These are phyloP conservation scores for Carassius carassius DNA, from an alignment of 2,113 vertebrate genomes.

Conservation along the genomic window DNA sequence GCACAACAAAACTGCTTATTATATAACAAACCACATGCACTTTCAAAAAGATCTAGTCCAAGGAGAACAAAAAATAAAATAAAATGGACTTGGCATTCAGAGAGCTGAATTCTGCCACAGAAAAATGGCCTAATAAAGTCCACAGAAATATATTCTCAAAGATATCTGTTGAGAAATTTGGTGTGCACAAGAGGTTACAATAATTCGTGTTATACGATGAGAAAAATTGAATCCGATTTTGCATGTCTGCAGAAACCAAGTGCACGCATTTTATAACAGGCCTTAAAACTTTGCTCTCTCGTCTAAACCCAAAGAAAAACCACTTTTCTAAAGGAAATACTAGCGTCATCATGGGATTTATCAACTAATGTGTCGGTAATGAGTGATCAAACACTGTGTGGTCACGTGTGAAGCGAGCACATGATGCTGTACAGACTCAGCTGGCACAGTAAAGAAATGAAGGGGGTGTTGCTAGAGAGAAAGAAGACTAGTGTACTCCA, in stretches of 20 bases:
- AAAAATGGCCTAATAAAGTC: not conserved
- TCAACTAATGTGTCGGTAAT: not conserved
- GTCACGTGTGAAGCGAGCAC: not conserved
- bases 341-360: not conserved
- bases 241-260: not conserved
- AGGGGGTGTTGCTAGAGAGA: constrained; percentile 11
- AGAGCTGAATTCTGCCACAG: not conserved
- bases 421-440: constrained; percentile 12
- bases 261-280: not conserved
- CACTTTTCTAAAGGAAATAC: not conserved
- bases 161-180: not conserved
- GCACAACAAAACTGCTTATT: constrained; percentile 12
- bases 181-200: constrained; percentile 6
- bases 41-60: constrained; percentile 6
- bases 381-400: constrained; percentile 19
- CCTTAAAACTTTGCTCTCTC: not conserved
- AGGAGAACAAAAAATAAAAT: not conserved
- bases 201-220: not conserved
- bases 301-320: not conserved
- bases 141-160: not conserved
- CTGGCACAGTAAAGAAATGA: not conserved
- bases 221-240: not conserved
- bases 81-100: not conserved
- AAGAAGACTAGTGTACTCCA: constrained; percentile 2
- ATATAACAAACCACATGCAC: constrained; percentile 7